A percentile compares a stretch with the other conserved stretches of the same genome.
These are phyloP conservation scores for Tenthredo notha DNA, from an alignment of 2,888 invertebrate genomes.

Conservation along the genomic window DNA sequence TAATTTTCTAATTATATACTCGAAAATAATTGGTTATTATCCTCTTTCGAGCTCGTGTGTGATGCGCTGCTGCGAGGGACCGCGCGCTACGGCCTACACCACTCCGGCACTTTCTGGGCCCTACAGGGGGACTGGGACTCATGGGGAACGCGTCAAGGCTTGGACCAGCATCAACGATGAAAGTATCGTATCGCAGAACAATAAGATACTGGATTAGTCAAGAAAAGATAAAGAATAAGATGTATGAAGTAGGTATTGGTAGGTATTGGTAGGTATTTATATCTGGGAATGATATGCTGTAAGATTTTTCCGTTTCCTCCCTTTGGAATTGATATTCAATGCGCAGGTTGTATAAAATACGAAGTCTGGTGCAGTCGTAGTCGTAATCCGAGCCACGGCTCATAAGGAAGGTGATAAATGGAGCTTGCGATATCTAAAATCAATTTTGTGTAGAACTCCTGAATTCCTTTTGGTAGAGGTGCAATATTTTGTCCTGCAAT, in stretches of 20 bases:
- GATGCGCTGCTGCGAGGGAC: conserved; percentile 59
- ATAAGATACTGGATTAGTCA: conserved; percentile 51
- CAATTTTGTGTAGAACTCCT: conserved; percentile 32
- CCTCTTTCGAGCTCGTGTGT: conserved; percentile 66
- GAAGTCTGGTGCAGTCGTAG: neutral
- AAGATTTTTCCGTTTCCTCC: neutral
- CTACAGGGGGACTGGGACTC: conserved; percentile 40
- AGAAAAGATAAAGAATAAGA: conserved; percentile 50
- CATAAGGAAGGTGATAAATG: conserved; percentile 50
- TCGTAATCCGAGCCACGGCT: conserved; percentile 36
- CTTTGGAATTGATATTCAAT: conserved; percentile 36
- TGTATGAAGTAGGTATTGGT: neutral
- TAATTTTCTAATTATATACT: conserved; percentile 78
- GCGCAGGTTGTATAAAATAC: neutral
- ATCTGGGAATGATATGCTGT: neutral
- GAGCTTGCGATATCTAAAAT: conserved; percentile 47
- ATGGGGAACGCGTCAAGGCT: conserved; percentile 53
- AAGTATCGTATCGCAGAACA: conserved; percentile 45
- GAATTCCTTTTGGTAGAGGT: conserved; percentile 30
- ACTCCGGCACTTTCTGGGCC: neutral
- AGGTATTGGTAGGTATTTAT: neutral
- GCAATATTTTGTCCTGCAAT: conserved; percentile 45
- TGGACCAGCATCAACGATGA: conserved; percentile 40
- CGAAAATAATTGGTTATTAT: conserved; percentile 78
- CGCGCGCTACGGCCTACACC: conserved; percentile 27